Base-by-base conservation (phyloP, 2,888 invertebrate species). In the Caenorhabditis uteleia region DNA sequence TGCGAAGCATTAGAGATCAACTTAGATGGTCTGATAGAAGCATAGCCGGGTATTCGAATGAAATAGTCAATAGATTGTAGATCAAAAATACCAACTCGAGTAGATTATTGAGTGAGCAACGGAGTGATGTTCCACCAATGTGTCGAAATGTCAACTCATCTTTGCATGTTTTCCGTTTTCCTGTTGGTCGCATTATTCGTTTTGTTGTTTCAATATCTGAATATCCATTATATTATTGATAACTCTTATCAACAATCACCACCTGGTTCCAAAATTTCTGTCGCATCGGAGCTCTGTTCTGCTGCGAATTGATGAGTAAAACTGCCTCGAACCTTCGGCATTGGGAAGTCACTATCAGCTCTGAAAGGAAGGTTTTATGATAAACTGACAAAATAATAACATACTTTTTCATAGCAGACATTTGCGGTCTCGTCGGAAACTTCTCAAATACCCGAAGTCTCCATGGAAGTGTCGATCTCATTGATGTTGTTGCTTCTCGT, bases 301-400 rank as follows among this genome's bases (percentile, higher is more conserved):
- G 91, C 91, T 1, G 94, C 91, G 85, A 98, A 98, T 84, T 95
- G 95, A 16, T 95, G 89, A 91, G 99, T 95, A 85, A 99, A 98
- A 77, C 95, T 95, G 84, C 98, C 98, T 34, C 98, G 89, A 2
- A 94, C 91, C 89, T 86, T 86, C 2, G 87, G 86, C 34, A 86
- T 82, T 39, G 83, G 83, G 77, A 88, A 88, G 50, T 88, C 87
- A 33, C 92, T 92, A 0, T 95, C 93, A 25, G 70, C 75, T 59
- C 71, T 71, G 47, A 20, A 68, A 57, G 5, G 10, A 6, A 33
- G 33, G 12, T 33, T 33, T 33, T 34, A 14, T 34, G 7, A 10
- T 34, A 14, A 34, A 6, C n/a, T 12, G 8, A 34, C 7, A 34
- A 34, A 34, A 14, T 18, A 6, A 27, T 5, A 23, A 25, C 55